Conservation (phyloP, 2,888 invertebrate species). For the Nymphalis polychloros region DNA sequence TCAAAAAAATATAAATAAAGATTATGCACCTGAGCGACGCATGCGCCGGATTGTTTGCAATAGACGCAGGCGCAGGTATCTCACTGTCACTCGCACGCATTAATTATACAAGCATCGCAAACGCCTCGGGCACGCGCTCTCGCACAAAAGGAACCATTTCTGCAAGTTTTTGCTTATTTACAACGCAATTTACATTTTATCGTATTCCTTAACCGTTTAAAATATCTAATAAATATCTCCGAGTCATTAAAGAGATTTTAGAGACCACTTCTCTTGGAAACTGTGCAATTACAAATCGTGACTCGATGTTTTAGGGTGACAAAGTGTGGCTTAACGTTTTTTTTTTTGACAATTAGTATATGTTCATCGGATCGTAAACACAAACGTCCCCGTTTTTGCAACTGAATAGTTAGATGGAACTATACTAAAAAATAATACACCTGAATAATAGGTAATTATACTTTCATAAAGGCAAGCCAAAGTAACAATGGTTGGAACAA, state of each 20-base stretch:
- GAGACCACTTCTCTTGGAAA: conserved; percentile 35
- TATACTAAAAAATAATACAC: conserved; percentile 62
- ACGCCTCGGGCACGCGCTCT: conserved; percentile 55
- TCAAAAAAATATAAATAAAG: conserved; percentile 73
- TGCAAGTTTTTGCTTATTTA: conserved; percentile 46
- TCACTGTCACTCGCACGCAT: conserved; percentile 63
- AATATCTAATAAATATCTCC: conserved; percentile 16
- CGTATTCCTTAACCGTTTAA: conserved; percentile 18
- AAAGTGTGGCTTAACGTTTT: conserved; percentile 42
- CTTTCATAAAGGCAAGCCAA: conserved; percentile 54
- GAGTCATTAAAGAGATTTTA: conserved; percentile 29
- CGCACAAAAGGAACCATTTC: conserved; percentile 49
- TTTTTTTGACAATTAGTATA: conserved; percentile 63
- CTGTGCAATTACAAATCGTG: conserved; percentile 65
- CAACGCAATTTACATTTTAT: conserved; percentile 54
- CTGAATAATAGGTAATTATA: conserved; percentile 77
- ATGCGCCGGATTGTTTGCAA: conserved; percentile 61
- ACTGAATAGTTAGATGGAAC: conserved; percentile 60
- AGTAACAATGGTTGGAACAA: conserved; percentile 62
- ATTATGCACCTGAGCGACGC: conserved; percentile 76
- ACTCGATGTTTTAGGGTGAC: conserved; percentile 52
- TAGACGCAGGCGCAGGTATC: conserved; percentile 61
- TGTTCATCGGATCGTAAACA: conserved; percentile 69
- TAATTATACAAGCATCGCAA: conserved; percentile 66
- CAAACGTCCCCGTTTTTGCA: conserved; percentile 63